phyloP scores from a whole-genome alignment of 2,888 invertebrate species.

The Teleiodes luculella region DNA sequence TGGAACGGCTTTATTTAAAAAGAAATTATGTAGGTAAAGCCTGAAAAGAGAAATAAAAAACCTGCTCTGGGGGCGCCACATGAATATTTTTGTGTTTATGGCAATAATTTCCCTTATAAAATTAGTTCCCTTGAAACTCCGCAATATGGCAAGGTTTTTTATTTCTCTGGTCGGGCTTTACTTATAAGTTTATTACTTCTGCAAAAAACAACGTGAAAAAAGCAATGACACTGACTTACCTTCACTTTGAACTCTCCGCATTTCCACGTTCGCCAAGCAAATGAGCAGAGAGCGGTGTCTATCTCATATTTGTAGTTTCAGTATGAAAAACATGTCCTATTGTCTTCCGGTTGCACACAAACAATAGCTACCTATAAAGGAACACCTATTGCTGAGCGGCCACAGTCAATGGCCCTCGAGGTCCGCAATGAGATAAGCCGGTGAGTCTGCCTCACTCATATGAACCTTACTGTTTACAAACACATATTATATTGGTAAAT shows the following conservation, averaged over 20 bases:
- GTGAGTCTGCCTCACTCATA: constrained; percentile 26
- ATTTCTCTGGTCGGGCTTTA: no score
- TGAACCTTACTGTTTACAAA: constrained; percentile 41
- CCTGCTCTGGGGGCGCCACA: no score
- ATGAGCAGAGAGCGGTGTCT: constrained; percentile 36
- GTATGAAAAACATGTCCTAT: constrained; percentile 19
- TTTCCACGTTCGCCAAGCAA: constrained; percentile 36
- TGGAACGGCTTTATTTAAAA: no score
- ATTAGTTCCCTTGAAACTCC: no score
- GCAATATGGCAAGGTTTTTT: no score
- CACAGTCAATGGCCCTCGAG: background rate
- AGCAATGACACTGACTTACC: constrained; percentile 21
- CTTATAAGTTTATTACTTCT: no score
- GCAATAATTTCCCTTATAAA: no score
- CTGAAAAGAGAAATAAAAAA: no score
- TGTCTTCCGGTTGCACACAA: constrained; percentile 26
- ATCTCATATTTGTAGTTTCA: constrained; percentile 35
- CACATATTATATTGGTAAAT: constrained; percentile 28
- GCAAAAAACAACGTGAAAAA: background rate
- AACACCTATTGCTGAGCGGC: constrained; percentile 24
- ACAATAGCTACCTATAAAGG: constrained; percentile 25
- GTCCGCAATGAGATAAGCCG: background rate
- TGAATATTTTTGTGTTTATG: no score
- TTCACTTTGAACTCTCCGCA: constrained; percentile 31
- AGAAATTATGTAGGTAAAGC: no score